These are phyloP conservation scores for Phrynocephalus vlangalii DNA, from an alignment of 2,797 vertebrate genomes.

Conservation along the genomic window DNA sequence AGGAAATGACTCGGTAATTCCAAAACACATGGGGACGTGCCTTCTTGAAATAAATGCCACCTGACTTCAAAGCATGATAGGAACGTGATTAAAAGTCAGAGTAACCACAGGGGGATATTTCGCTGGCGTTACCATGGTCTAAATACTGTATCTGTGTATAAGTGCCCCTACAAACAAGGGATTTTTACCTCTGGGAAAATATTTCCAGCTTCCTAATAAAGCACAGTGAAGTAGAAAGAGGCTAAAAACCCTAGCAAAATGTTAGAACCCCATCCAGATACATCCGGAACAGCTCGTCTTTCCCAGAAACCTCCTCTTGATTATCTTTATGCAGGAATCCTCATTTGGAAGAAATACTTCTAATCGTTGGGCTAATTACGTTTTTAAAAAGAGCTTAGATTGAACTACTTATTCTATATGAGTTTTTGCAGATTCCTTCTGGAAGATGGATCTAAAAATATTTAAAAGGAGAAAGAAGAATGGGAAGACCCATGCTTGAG, in stretches of 20 bases:
- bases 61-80: too few species aligned
- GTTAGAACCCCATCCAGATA: neutral
- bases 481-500: neutral
- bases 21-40: too few species aligned
- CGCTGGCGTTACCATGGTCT: too few species aligned
- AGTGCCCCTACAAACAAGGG: slow-evolving; percentile 13
- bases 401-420: slow-evolving; percentile 4
- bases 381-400: neutral
- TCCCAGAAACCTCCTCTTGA: neutral
- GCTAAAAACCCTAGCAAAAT: neutral
- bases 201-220: neutral
- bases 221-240: neutral
- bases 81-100: too few species aligned
- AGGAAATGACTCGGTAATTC: too few species aligned
- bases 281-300: neutral
- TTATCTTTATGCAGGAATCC: slow-evolving; percentile 1
- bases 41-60: too few species aligned
- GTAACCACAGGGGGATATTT: too few species aligned
- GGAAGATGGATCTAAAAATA: neutral
- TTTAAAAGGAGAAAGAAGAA: neutral
- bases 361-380: neutral
- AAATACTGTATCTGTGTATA: neutral
- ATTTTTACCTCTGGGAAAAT: slow-evolving; percentile 11
- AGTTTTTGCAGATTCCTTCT: slow-evolving; percentile 1
- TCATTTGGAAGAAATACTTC: neutral